Conservation (phyloP, 2,797 vertebrate genomes). For the Mormyrus proboscirostris region DNA sequence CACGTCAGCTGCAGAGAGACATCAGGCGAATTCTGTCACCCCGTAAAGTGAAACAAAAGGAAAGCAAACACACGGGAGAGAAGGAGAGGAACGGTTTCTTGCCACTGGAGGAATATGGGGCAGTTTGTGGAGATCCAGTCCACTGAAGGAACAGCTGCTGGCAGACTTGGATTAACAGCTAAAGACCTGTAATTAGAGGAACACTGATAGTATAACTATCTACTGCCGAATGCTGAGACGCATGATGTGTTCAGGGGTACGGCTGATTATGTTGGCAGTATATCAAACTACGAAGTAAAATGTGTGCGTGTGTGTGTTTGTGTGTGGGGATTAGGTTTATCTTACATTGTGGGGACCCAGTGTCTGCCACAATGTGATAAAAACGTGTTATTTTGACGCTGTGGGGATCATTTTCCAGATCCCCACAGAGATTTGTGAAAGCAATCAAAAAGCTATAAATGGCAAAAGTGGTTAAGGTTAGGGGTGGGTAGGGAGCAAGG, state of each 20-base stretch:
- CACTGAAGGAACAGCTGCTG: neutral
- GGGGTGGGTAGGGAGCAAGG: too few species aligned
- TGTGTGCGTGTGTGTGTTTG: constrained; percentile 21
- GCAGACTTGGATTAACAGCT: neutral
- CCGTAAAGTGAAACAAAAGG: constrained; percentile 53
- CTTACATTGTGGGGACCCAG: neutral
- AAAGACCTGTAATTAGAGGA: neutral
- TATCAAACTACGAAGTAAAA: constrained; percentile 21
- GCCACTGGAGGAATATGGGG: constrained; percentile 45
- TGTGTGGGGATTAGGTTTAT: neutral
- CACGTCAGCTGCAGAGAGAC: constrained; percentile 62
- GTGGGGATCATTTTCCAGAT: neutral
- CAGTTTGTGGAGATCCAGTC: constrained; percentile 27
- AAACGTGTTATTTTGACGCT: neutral
- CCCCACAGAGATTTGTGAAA: neutral
- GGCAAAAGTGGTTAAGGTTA: neutral
- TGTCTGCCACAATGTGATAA: neutral
- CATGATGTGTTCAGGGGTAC: neutral
- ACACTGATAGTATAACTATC: neutral
- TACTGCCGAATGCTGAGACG: neutral
- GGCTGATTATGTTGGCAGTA: neutral
- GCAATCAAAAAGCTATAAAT: neutral
- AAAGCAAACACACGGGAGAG: constrained; percentile 27
- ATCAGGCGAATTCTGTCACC: constrained; percentile 58
- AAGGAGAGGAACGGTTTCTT: constrained; percentile 45